Conservation (phyloP, 2,888 invertebrate genomes). For the Folsomia candida region DNA sequence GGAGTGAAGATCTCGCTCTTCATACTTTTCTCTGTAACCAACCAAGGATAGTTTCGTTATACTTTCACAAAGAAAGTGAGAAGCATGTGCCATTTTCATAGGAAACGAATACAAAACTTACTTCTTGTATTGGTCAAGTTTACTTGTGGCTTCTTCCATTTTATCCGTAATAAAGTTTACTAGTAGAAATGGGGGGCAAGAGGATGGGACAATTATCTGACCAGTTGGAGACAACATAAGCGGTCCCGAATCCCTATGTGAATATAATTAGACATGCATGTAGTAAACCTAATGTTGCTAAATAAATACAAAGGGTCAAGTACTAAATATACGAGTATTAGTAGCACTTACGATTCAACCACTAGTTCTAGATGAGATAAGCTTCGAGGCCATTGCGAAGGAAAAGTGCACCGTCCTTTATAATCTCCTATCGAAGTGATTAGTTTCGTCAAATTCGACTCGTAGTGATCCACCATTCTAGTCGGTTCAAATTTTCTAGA, state of each 20-base stretch:
- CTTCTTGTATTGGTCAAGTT: slow-evolving; percentile 73
- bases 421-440: slow-evolving; percentile 81
- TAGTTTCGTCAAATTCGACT: slow-evolving; percentile 75
- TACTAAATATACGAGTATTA: background rate
- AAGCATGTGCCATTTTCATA: background rate
- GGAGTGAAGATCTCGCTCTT: slow-evolving; percentile 71
- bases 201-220: slow-evolving; percentile 87
- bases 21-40: slow-evolving; percentile 72
- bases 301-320: background rate
- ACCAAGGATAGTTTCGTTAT: too few species aligned
- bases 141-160: slow-evolving; percentile 69
- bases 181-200: slow-evolving; percentile 81
- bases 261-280: slow-evolving; percentile 47
- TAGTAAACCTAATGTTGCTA: background rate
- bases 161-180: slow-evolving; percentile 78
- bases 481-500: slow-evolving; percentile 90
- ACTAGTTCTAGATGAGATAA: slow-evolving; percentile 77
- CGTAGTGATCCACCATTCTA: slow-evolving; percentile 81
- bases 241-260: slow-evolving; percentile 80
- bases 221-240: slow-evolving; percentile 90
- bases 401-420: slow-evolving; percentile 65
- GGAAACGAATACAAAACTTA: slow-evolving; percentile 53
- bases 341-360: slow-evolving; percentile 76
- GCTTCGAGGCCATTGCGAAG: slow-evolving; percentile 69
- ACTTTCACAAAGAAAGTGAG: background rate